Conservation (phyloP, 2,113 vertebrate genomes). For the Acrocephalus kingi region DNA sequence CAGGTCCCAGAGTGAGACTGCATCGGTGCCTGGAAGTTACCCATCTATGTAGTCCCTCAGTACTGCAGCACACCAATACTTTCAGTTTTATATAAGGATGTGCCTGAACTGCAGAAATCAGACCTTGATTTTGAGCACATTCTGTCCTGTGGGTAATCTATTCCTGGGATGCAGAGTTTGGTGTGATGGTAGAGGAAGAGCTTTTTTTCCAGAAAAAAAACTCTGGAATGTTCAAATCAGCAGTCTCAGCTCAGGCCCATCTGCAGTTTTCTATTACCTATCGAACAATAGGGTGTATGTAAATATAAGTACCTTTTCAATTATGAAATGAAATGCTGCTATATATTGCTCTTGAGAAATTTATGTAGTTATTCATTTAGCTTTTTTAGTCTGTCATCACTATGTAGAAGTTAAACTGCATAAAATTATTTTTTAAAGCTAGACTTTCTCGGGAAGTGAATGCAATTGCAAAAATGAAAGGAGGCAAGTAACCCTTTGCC, state of each 20-base stretch:
- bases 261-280: slow-evolving; percentile 27
- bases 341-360: slow-evolving; percentile 32
- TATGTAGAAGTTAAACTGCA: slow-evolving; percentile 14
- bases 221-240: not conserved
- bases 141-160: not conserved
- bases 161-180: not conserved
- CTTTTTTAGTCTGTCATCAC: slow-evolving; percentile 2
- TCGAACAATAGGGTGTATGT: slow-evolving; percentile 3
- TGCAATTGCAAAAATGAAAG: slow-evolving; percentile 12
- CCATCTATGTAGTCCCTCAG: not conserved
- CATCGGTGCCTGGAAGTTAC: not conserved
- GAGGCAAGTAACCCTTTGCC: not conserved
- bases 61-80: not conserved
- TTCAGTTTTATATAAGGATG: slow-evolving; percentile 14
- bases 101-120: slow-evolving; percentile 35
- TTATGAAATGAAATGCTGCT: slow-evolving; percentile 58
- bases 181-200: not conserved
- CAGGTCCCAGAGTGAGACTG: accelerated
- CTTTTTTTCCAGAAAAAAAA: not conserved
- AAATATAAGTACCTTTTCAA: slow-evolving; percentile 40
- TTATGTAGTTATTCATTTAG: not conserved
- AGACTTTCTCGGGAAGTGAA: slow-evolving; percentile 5
- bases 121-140: not conserved
- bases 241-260: slow-evolving; percentile 36
- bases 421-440: slow-evolving; percentile 32